Evolutionary conservation across 2,888 invertebrate species (phyloP).

Genomic region (Augochlorella aurata): DNA sequence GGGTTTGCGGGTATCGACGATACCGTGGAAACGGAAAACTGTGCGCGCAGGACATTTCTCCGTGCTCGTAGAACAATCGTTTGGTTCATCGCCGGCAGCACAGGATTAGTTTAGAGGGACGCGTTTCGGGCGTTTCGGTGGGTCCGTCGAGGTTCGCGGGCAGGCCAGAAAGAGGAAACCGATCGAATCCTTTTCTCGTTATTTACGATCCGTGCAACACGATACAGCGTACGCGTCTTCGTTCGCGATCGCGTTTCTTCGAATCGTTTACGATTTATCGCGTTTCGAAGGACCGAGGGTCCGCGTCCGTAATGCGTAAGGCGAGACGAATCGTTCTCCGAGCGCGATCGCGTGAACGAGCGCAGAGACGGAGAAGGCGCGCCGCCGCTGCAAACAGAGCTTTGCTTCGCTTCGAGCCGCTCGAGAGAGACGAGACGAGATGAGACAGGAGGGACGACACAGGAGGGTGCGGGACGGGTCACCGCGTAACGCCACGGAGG

Average conservation of each 20-base stretch:
- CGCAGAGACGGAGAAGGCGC: too few relatives aligned
- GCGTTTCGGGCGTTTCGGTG: background rate
- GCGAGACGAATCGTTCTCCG: conserved; percentile 25
- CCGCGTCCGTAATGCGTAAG: conserved; percentile 19
- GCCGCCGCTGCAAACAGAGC: too few relatives aligned
- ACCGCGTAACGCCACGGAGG: background rate
- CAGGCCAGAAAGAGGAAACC: background rate
- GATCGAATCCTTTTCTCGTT: conserved; percentile 60
- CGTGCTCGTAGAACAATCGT: too few relatives aligned
- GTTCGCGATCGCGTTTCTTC: conserved; percentile 22
- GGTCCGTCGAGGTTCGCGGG: conserved; percentile 16
- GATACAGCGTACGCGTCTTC: conserved; percentile 30
- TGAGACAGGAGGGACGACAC: background rate
- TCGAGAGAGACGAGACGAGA: too few relatives aligned
- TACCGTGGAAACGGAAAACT: conserved; percentile 14
- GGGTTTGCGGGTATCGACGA: conserved; percentile 67
- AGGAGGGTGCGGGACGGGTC: background rate
- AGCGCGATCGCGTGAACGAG: background rate
- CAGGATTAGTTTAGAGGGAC: too few relatives aligned
- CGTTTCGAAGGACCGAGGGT: background rate
- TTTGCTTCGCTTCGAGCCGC: background rate
- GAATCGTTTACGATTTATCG: conserved; percentile 44
- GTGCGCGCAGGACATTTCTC: background rate
- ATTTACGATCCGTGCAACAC: conserved; percentile 58
- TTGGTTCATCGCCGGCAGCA: too few relatives aligned